Percentiles rank a stretch among this genome's conserved stretches.
phyloP scores from a whole-genome alignment of 2,113 vertebrate species.

The Macroglossus sobrinus region DNA sequence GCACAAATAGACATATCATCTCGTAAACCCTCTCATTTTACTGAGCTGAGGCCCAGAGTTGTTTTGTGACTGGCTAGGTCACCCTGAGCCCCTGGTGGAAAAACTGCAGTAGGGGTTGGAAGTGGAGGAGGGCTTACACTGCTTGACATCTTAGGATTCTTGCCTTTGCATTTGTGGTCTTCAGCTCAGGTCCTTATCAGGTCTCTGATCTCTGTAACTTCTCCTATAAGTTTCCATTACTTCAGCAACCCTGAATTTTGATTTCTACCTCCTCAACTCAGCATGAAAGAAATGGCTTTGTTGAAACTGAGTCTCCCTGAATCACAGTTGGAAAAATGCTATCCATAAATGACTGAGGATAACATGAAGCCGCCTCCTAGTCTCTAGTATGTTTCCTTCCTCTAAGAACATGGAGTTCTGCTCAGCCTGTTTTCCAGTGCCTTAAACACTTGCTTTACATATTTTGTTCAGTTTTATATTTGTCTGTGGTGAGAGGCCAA shows the following conservation, averaged over 20 bases:
- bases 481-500: neutral
- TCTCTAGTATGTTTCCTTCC: neutral
- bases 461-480: neutral
- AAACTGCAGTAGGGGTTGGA: rapidly evolving
- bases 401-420: neutral
- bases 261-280: neutral
- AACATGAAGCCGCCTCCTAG: neutral
- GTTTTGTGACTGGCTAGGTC: neutral
- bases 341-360: neutral
- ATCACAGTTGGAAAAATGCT: neutral
- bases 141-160: neutral
- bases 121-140: neutral
- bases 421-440: neutral
- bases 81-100: no score
- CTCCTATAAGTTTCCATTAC: neutral
- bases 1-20: neutral
- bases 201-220: neutral
- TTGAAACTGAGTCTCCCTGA: neutral
- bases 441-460: neutral
- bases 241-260: neutral
- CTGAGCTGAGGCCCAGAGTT: neutral
- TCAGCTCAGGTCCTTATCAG: neutral
- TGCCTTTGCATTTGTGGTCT: neutral
- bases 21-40: neutral
- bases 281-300: neutral